These are phyloP conservation scores for Diaperis boleti DNA, from an alignment of 2,888 invertebrate species.

Conservation along the genomic window DNA sequence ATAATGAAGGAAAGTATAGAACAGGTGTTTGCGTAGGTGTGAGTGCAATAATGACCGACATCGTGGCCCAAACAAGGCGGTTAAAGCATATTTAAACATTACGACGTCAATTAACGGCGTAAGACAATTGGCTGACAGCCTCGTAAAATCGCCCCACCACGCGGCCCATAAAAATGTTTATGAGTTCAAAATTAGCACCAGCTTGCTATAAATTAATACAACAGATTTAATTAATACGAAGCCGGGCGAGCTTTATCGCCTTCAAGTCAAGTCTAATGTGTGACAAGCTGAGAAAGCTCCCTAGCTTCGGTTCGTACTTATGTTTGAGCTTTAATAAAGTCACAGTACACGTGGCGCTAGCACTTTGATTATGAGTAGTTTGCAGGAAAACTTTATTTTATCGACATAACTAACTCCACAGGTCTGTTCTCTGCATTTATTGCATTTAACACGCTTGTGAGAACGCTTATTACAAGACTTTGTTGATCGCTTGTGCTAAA, in stretches of 20 bases:
- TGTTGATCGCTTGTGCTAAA: constrained; percentile 35
- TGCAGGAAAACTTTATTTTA: constrained; percentile 46
- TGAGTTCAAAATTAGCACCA: constrained; percentile 63
- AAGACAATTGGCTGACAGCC: constrained; percentile 46
- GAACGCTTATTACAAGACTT: constrained; percentile 37
- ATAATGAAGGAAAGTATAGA: constrained; percentile 37
- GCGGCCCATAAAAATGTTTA: constrained; percentile 63
- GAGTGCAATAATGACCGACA: constrained; percentile 22
- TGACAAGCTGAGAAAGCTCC: constrained; percentile 46
- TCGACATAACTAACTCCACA: constrained; percentile 45
- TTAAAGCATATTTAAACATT: constrained; percentile 52
- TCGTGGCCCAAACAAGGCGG: constrained; percentile 36
- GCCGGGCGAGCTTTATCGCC: constrained; percentile 50
- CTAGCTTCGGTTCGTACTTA: constrained; percentile 31
- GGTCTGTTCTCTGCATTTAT: constrained; percentile 34
- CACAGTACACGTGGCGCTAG: constrained; percentile 45
- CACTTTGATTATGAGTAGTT: constrained; percentile 45
- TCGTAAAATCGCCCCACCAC: constrained; percentile 52
- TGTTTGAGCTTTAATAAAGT: constrained; percentile 46
- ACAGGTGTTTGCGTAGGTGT: constrained; percentile 38
- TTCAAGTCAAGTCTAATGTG: constrained; percentile 49
- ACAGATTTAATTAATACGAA: constrained; percentile 64
- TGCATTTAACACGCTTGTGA: constrained; percentile 32
- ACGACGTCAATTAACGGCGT: constrained; percentile 50
- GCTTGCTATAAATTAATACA: constrained; percentile 64